Conservation (phyloP, 2,888 invertebrate genomes). For the Tenthredo notha region DNA sequence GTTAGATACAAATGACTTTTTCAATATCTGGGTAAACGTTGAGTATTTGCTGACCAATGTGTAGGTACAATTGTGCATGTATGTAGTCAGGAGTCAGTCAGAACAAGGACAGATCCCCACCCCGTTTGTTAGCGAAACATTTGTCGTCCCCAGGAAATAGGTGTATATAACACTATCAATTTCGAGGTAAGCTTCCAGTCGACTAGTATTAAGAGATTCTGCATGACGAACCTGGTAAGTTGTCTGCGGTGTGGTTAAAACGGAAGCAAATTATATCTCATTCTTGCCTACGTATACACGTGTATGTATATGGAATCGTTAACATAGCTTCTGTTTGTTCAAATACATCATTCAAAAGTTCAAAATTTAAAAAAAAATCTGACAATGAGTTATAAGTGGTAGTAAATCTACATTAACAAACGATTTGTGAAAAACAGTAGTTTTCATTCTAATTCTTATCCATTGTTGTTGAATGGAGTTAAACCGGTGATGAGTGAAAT, state of each 20-base stretch:
- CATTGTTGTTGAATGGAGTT: neutral
- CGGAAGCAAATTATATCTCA: neutral
- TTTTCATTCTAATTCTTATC: neutral
- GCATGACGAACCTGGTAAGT: conserved; percentile 41
- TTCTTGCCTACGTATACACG: neutral
- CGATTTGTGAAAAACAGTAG: neutral
- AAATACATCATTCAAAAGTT: neutral
- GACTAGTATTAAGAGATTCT: conserved; percentile 42
- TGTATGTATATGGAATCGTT: neutral
- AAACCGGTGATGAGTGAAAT: neutral
- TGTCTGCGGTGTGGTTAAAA: neutral
- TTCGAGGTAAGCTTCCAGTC: conserved; percentile 48
- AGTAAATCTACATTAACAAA: neutral
- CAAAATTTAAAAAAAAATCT: neutral
- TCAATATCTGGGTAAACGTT: neutral
- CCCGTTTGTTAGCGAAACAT: conserved; percentile 17
- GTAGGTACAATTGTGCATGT: neutral
- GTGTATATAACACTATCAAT: conserved; percentile 48
- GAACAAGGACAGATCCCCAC: conserved; percentile 38
- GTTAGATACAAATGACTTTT: neutral
- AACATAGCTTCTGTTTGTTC: neutral
- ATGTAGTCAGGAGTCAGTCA: conserved; percentile 6
- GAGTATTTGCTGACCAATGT: neutral
- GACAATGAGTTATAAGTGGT: neutral
- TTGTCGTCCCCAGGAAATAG: conserved; percentile 38